Evolutionary conservation across 2,113 vertebrate species (phyloP), one percentile per base, ranked within the genome.

Genomic region (Stictonetta naevosa): DNA sequence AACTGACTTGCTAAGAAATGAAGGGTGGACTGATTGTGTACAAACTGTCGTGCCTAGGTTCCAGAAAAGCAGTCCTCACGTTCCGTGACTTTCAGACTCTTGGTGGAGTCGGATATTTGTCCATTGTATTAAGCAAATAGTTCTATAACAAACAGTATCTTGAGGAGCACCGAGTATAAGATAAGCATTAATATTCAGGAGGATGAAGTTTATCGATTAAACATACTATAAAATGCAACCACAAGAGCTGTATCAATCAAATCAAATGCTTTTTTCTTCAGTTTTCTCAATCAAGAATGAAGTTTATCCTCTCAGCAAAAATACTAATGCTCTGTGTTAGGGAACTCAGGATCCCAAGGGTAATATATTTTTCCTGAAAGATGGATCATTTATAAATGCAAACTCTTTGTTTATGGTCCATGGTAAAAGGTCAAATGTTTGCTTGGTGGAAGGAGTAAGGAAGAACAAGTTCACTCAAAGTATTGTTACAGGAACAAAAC

Each of bases 161-260:
- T 86, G 72, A 93, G 67, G 56, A 94, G 86, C 52, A 87, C 33
- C 44, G 58, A 44, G 40, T 67, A 77, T 48, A 42, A 63, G 64
- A 56, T 26, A 56, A 83, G 42, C 60, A 90, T 93, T 90, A 81
- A 46, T 64, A 90, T 94, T 93, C 88, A 8, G 8, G 83, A 93
- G 36, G 52, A 69, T 58, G 34, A 88, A 92, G 38, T 33, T 81
- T 90, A 96, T 83, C 94, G 95, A 96, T 97, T 86, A 94, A 86
- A 64, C 26, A 22, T 34, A 44, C 46, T 68, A 56, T 44, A 36
- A 73, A 64, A n/a, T 83, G 66, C 64, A 84, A 64, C 26, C 18
- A 72, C 69, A 93, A 92, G 56, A 86, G 60, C 53, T 6, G 10
- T 67, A 74, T 92, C 88, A 79, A 81, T 91, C 89, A 79, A 50